These are phyloP conservation scores for Epinephelus cyanopodus DNA, from an alignment of 2,113 vertebrate species.

Conservation along the genomic window DNA sequence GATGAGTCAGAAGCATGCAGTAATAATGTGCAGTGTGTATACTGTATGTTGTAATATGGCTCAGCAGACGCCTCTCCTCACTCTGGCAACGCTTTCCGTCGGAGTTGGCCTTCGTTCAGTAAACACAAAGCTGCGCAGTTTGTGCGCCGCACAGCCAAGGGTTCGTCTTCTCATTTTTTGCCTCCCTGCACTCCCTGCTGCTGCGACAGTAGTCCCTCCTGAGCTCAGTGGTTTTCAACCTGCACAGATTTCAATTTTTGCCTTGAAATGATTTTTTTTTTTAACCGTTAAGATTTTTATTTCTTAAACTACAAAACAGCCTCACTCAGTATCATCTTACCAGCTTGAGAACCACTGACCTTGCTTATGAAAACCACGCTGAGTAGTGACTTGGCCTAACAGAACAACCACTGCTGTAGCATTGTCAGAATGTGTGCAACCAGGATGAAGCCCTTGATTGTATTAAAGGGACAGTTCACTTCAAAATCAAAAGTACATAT, in stretches of 20 bases:
- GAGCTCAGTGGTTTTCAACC: constrained; percentile 56
- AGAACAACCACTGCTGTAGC: constrained; percentile 27
- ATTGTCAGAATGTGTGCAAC: constrained; percentile 4
- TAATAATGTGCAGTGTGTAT: constrained; percentile 36
- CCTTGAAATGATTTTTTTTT: not conserved
- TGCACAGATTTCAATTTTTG: not conserved
- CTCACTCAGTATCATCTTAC: not conserved
- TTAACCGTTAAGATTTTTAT: no score
- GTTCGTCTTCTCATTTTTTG: constrained; percentile 66
- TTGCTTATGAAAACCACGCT: constrained; percentile 26
- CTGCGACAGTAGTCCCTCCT: constrained; percentile 32
- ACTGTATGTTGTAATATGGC: constrained; percentile 58
- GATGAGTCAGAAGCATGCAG: not conserved
- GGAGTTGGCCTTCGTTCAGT: constrained; percentile 76
- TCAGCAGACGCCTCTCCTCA: constrained; percentile 72
- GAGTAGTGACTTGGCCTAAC: constrained; percentile 28
- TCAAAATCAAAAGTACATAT: no score
- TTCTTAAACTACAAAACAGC: no score
- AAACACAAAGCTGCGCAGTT: constrained; percentile 76
- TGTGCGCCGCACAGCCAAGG: constrained; percentile 73
- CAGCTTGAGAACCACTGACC: constrained; percentile 61
- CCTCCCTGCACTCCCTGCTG: constrained; percentile 32
- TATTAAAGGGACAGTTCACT: not conserved
- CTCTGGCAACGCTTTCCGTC: constrained; percentile 65
- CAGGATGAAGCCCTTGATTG: constrained; percentile 26